Percentiles rank a stretch among this genome's conserved stretches.
Conservation (phyloP, 2,797 vertebrate species). For the Eupleurogrammus muticus region DNA sequence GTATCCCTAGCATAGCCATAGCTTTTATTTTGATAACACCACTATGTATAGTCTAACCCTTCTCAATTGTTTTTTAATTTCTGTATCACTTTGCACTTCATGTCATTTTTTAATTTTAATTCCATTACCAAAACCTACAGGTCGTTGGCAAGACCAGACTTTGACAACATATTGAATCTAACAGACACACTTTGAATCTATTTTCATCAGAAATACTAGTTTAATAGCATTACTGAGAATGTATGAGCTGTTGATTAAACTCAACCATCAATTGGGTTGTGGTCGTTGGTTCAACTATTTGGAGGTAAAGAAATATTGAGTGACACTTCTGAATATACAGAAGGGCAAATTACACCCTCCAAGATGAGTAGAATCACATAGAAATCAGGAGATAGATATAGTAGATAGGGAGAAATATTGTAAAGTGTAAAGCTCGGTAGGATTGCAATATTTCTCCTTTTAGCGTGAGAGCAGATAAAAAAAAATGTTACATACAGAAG, state of each 20-base stretch:
- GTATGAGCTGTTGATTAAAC: background rate
- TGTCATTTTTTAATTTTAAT: background rate
- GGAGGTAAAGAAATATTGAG: background rate
- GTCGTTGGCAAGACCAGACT: background rate
- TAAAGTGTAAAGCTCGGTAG: slow-evolving; percentile 56
- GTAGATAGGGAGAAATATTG: slow-evolving; percentile 30
- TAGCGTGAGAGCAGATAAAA: slow-evolving; percentile 51
- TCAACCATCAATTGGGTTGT: background rate
- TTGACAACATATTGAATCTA: background rate
- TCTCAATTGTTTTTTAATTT: background rate
- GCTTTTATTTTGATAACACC: background rate
- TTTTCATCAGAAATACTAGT: background rate
- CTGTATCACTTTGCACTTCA: background rate
- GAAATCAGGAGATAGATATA: slow-evolving; percentile 9
- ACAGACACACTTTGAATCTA: background rate
- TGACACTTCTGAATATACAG: background rate
- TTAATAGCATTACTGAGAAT: background rate
- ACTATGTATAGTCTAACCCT: background rate
- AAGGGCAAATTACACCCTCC: background rate
- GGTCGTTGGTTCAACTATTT: background rate
- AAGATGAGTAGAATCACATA: background rate
- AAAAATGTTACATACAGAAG: slow-evolving; percentile 54
- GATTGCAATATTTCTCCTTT: slow-evolving; percentile 49
- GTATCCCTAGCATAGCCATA: background rate
- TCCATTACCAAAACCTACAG: background rate